Percentiles rank a stretch among this genome's conserved stretches.
phyloP scores from a whole-genome alignment of 2,888 invertebrate genomes.

The Meganola albula region DNA sequence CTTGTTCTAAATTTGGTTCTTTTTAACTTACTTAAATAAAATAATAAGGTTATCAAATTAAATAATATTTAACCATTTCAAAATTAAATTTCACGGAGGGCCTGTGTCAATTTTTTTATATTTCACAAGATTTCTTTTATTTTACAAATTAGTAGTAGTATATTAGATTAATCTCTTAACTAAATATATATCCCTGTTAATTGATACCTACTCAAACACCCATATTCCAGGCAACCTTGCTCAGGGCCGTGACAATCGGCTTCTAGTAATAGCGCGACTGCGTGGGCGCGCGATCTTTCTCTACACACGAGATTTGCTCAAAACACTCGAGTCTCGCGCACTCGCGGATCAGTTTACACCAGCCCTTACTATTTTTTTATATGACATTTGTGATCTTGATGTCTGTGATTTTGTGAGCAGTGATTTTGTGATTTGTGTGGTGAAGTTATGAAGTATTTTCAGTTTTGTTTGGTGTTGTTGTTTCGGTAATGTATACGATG shows the following conservation, averaged over 20 bases:
- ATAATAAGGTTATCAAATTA: too few species aligned
- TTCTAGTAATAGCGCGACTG: slow-evolving; percentile 63
- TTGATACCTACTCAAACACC: too few species aligned
- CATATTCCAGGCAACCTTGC: slow-evolving; percentile 67
- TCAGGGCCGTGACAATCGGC: slow-evolving; percentile 60
- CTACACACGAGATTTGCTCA: slow-evolving; percentile 56
- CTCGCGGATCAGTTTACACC: slow-evolving; percentile 56
- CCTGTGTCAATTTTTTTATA: neutral
- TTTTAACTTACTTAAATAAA: too few species aligned
- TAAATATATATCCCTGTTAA: neutral
- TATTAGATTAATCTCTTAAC: neutral
- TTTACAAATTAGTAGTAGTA: neutral
- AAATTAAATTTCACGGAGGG: neutral
- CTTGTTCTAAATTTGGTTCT: too few species aligned
- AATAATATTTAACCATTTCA: too few species aligned
- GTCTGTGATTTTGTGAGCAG: slow-evolving; percentile 20
- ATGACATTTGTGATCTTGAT: slow-evolving; percentile 14
- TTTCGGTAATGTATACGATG: slow-evolving; percentile 49
- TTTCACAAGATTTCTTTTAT: neutral
- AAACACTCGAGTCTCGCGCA: slow-evolving; percentile 56
- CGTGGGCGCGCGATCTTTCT: slow-evolving; percentile 68
- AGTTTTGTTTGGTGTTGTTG: slow-evolving; percentile 58
- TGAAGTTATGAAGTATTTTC: slow-evolving; percentile 57
- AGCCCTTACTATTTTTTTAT: slow-evolving; percentile 31
- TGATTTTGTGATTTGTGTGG: slow-evolving; percentile 14